These are phyloP conservation scores for Ceratina japonica DNA, from an alignment of 1,140 invertebrate genomes.

Conservation along the genomic window DNA sequence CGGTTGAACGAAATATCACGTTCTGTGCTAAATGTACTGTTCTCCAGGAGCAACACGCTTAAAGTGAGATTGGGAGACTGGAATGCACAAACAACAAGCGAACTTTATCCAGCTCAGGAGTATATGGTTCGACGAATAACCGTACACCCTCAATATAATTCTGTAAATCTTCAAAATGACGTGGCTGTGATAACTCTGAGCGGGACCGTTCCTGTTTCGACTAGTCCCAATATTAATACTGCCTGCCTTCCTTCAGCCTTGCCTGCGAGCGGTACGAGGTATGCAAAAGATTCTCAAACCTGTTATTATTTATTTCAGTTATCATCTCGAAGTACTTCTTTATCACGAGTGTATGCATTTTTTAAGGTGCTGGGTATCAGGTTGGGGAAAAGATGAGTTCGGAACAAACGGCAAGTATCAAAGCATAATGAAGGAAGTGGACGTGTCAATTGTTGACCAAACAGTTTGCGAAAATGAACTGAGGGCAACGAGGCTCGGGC, in stretches of 20 bases:
- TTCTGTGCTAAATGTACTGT: neutral
- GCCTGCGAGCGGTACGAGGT: slow-evolving; percentile 81
- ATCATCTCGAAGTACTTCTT: neutral
- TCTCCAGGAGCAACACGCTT: slow-evolving; percentile 69
- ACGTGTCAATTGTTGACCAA: slow-evolving; percentile 84
- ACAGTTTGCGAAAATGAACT: slow-evolving; percentile 83
- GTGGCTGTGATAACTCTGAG: slow-evolving; percentile 84
- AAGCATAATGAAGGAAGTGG: slow-evolving; percentile 84
- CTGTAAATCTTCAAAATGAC: slow-evolving; percentile 84
- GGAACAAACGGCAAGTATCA: slow-evolving; percentile 83
- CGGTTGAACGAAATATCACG: neutral
- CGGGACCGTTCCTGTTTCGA: slow-evolving; percentile 80
- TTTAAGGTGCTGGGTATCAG: slow-evolving; percentile 85
- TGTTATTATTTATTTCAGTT: neutral
- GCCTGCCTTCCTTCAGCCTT: slow-evolving; percentile 83
- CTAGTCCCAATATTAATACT: slow-evolving; percentile 85
- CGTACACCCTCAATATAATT: slow-evolving; percentile 84
- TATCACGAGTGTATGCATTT: neutral
- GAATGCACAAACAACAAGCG: slow-evolving; percentile 82
- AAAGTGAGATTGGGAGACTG: slow-evolving; percentile 86
- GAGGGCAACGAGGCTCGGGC: slow-evolving; percentile 83
- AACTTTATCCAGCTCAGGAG: slow-evolving; percentile 83
- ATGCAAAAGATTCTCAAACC: neutral
- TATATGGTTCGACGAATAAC: slow-evolving; percentile 80
- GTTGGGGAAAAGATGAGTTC: slow-evolving; percentile 91